Percentiles rank a stretch among this genome's conserved stretches.
Evolutionary conservation across 2,888 invertebrate genomes (phyloP).

Genomic region (Nemapogon koenigi): DNA sequence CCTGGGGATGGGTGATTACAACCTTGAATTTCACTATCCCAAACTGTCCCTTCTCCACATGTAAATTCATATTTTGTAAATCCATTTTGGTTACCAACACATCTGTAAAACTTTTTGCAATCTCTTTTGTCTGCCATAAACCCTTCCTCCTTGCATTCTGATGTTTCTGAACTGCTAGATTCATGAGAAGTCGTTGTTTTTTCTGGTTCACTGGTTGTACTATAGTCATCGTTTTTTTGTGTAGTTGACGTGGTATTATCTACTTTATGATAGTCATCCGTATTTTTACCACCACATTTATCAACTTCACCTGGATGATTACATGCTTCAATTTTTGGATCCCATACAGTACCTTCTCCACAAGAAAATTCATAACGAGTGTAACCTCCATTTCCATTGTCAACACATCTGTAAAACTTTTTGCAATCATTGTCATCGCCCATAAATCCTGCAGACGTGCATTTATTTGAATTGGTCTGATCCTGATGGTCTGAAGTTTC

Average conservation of each 20-base stretch:
- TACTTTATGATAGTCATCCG: too few species aligned
- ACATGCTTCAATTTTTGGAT: slow-evolving; percentile 38
- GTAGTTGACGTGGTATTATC: neutral
- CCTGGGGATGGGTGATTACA: slow-evolving; percentile 60
- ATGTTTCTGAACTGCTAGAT: neutral
- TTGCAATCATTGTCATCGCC: slow-evolving; percentile 70
- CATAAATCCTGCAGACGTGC: slow-evolving; percentile 71
- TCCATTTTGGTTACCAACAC: slow-evolving; percentile 44
- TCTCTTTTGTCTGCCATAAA: slow-evolving; percentile 51
- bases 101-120: slow-evolving; percentile 66
- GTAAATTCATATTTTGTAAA: slow-evolving; percentile 53
- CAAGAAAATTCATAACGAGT: slow-evolving; percentile 74
- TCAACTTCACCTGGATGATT: slow-evolving; percentile 11
- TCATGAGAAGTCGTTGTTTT: slow-evolving; percentile 9
- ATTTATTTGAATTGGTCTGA: slow-evolving; percentile 22
- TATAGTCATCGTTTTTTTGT: neutral
- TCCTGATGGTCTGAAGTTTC: neutral
- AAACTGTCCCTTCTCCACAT: slow-evolving; percentile 64
- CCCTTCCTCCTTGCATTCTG: slow-evolving; percentile 26
- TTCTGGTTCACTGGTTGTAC: slow-evolving; percentile 1
- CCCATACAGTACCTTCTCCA: slow-evolving; percentile 76
- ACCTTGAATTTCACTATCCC: slow-evolving; percentile 60
- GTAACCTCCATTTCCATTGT: slow-evolving; percentile 61
- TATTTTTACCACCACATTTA: slow-evolving; percentile 6
- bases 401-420: slow-evolving; percentile 77